phyloP scores from a whole-genome alignment of 2,797 vertebrate genomes.

The Hydrophis major region DNA sequence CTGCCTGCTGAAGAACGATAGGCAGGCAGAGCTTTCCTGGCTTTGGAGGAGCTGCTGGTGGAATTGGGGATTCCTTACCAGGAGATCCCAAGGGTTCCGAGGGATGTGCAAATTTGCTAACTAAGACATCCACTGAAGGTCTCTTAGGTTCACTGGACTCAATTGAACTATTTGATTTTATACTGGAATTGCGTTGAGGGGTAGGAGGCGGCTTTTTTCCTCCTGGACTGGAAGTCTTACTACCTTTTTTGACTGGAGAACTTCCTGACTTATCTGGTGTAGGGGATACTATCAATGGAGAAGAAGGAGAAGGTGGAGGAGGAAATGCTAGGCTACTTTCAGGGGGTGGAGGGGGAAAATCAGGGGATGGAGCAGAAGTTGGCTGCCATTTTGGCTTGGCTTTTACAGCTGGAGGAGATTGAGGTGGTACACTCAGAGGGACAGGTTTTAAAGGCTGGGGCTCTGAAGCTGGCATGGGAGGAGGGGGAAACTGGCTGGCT shows the following conservation, averaged over 20 bases:
- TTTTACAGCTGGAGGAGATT: slow-evolving; percentile 90
- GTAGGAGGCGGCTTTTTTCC: slow-evolving; percentile 88
- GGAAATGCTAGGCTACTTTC: slow-evolving; percentile 81
- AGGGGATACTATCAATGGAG: slow-evolving; percentile 76
- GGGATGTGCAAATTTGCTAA: slow-evolving; percentile 86
- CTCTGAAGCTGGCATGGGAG: slow-evolving; percentile 60
- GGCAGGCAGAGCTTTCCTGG: slow-evolving; percentile 93
- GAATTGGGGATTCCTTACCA: slow-evolving; percentile 76
- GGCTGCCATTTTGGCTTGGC: slow-evolving; percentile 95
- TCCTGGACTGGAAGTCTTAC: slow-evolving; percentile 76
- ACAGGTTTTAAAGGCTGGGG: slow-evolving; percentile 69
- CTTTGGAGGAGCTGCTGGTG: slow-evolving; percentile 84
- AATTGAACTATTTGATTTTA: slow-evolving; percentile 74
- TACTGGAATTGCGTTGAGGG: slow-evolving; percentile 89
- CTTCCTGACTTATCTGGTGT: slow-evolving; percentile 74
- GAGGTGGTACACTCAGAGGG: slow-evolving; percentile 73
- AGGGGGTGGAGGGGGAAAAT: slow-evolving; percentile 90
- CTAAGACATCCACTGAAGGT: slow-evolving; percentile 83
- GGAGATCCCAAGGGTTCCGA: slow-evolving; percentile 78
- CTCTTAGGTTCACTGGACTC: slow-evolving; percentile 86
- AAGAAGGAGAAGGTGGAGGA: slow-evolving; percentile 74
- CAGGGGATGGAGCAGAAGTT: slow-evolving; percentile 72
- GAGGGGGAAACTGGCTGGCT: slow-evolving; percentile 85
- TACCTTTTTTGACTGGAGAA: slow-evolving; percentile 77
- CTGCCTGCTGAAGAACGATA: slow-evolving; percentile 77